These are phyloP conservation scores for Gryllus bimaculatus DNA, from an alignment of 1,140 invertebrate species.

Conservation along the genomic window DNA sequence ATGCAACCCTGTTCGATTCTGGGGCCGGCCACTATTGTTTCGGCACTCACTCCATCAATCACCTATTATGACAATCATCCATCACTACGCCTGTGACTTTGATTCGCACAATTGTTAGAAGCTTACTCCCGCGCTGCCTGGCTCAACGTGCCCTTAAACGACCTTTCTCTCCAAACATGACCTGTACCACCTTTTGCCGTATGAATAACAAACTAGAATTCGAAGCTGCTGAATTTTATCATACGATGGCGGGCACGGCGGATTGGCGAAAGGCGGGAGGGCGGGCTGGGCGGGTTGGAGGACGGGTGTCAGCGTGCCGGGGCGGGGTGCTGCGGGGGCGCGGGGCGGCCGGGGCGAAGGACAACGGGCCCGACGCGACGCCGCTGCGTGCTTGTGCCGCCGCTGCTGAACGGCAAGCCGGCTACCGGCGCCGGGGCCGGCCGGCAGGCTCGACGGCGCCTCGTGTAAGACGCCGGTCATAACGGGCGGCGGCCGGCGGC, in stretches of 20 bases:
- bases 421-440: too few relatives aligned
- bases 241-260: background rate
- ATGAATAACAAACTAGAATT: slow-evolving; percentile 1
- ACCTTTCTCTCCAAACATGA: background rate
- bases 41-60: too few relatives aligned
- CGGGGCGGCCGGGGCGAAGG: too few relatives aligned
- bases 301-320: background rate
- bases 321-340: too few relatives aligned
- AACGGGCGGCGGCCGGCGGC: background rate
- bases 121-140: background rate
- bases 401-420: background rate
- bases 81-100: slow-evolving; percentile 3
- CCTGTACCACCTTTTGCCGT: background rate
- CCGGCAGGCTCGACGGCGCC: too few relatives aligned
- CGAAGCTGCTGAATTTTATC: background rate
- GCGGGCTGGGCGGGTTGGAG: background rate
- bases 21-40: background rate
- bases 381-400: background rate
- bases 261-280: background rate
- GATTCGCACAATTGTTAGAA: background rate
- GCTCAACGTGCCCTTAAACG: background rate
- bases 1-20: background rate
- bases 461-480: background rate
- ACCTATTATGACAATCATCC: too few relatives aligned
- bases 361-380: background rate